Evolutionary conservation across 2,888 invertebrate species (phyloP).

Genomic region (Atethmia centrago): DNA sequence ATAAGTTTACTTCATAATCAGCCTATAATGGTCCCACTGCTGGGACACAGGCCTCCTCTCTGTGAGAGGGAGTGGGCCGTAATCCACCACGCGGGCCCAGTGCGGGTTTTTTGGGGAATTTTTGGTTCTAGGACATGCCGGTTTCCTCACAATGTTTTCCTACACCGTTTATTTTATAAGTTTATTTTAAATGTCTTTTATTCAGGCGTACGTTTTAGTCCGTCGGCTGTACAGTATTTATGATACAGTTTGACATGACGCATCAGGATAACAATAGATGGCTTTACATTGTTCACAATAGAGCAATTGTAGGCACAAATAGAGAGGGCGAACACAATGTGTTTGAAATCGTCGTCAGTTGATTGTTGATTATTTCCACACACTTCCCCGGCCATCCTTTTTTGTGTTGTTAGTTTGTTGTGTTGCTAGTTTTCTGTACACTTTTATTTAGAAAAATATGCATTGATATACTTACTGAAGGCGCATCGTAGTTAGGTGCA

Average conservation of each 20-base stretch:
- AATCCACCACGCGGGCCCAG: too few species aligned
- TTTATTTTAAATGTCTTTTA: neutral
- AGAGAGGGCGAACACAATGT: constrained; percentile 42
- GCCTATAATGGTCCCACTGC: too few species aligned
- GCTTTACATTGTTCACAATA: constrained; percentile 47
- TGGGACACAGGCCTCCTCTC: too few species aligned
- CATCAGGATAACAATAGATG: constrained; percentile 36
- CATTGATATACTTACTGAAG: neutral
- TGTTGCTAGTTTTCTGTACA: neutral
- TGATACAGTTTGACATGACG: constrained; percentile 31
- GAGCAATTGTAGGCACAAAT: constrained; percentile 46
- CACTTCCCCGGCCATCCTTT: neutral
- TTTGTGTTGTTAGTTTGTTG: neutral
- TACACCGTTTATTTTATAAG: too few species aligned
- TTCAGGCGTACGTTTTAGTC: neutral
- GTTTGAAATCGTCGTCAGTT: constrained; percentile 32
- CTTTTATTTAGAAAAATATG: neutral
- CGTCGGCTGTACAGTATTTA: constrained; percentile 23
- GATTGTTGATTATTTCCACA: constrained; percentile 35
- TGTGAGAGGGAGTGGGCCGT: too few species aligned
- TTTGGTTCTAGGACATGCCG: too few species aligned
- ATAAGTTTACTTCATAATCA: too few species aligned
- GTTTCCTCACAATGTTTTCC: too few species aligned
- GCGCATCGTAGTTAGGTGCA: neutral
- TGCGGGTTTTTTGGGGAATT: too few species aligned